Percentiles rank a stretch among this genome's conserved stretches.
These are phyloP conservation scores for Grammomys dolichurus DNA, from an alignment of 2,113 vertebrate species.

Conservation along the genomic window DNA sequence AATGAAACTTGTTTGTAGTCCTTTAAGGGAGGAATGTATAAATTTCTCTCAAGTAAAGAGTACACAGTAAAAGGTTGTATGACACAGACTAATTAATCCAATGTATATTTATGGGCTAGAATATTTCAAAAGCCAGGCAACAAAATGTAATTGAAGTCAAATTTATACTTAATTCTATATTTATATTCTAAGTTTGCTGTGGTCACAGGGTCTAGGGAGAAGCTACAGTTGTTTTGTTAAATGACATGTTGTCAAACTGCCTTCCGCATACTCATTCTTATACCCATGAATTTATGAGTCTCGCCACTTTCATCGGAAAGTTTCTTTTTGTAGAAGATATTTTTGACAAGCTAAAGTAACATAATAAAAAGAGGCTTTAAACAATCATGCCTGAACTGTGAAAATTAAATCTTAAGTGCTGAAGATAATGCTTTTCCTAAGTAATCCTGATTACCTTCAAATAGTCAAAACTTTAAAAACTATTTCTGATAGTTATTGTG, in stretches of 20 bases:
- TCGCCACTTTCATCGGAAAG: background rate
- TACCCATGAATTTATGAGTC: too few relatives aligned
- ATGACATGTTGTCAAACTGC: background rate
- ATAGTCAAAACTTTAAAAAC: background rate
- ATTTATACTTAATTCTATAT: background rate
- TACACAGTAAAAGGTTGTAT: background rate
- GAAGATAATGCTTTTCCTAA: background rate
- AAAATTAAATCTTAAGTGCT: constrained; percentile 22
- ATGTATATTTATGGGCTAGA: background rate
- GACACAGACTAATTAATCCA: background rate
- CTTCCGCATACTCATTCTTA: background rate
- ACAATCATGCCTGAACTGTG: constrained; percentile 37
- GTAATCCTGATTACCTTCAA: background rate
- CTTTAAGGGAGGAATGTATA: background rate
- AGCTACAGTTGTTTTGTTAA: background rate
- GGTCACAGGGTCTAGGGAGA: background rate
- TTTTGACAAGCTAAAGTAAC: background rate
- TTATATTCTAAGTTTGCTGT: too few relatives aligned
- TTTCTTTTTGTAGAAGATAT: background rate
- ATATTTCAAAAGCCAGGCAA: constrained; percentile 26
- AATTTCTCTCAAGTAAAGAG: background rate
- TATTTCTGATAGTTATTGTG: background rate
- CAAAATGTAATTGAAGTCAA: background rate
- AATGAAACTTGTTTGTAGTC: background rate
- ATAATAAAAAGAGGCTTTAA: background rate